Conservation (phyloP, 2,113 vertebrate species). For the Corydoras maculifer region DNA sequence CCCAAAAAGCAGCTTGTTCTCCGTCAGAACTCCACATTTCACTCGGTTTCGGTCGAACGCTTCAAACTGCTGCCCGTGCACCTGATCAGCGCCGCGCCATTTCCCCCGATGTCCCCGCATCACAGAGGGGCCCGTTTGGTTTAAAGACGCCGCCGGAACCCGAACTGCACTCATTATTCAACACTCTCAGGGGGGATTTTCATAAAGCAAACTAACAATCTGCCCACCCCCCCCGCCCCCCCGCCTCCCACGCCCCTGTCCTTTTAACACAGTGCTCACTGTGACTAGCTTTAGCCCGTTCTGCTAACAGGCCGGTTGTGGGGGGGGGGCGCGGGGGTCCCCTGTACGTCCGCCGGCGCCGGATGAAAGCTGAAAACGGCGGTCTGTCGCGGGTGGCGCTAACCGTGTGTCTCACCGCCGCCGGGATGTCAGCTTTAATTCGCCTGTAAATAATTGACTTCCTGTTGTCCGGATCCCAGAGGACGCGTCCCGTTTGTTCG, state of each 20-base stretch:
- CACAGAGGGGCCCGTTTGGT: too few species aligned
- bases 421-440: slow-evolving; percentile 74
- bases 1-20: too few species aligned
- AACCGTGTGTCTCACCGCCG: slow-evolving; percentile 58
- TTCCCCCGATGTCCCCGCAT: too few species aligned
- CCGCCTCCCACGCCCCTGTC: neutral
- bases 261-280: slow-evolving; percentile 14
- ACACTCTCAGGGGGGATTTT: neutral
- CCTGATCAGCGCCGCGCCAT: too few species aligned
- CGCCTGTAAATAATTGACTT: slow-evolving; percentile 94
- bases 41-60: too few species aligned
- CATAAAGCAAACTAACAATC: slow-evolving; percentile 30
- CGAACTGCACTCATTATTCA: too few species aligned
- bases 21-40: too few species aligned
- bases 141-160: too few species aligned
- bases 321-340: slow-evolving; percentile 33
- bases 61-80: too few species aligned
- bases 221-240: neutral
- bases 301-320: slow-evolving; percentile 39
- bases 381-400: slow-evolving; percentile 32
- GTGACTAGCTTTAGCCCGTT: slow-evolving; percentile 17
- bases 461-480: slow-evolving; percentile 75
- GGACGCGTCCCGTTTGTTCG: slow-evolving; percentile 75
- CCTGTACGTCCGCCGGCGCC: slow-evolving; percentile 38
- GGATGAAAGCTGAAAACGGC: slow-evolving; percentile 30